Evolutionary conservation across 2,797 vertebrate genomes (phyloP).

Genomic region (Enteromius paludinosus): DNA sequence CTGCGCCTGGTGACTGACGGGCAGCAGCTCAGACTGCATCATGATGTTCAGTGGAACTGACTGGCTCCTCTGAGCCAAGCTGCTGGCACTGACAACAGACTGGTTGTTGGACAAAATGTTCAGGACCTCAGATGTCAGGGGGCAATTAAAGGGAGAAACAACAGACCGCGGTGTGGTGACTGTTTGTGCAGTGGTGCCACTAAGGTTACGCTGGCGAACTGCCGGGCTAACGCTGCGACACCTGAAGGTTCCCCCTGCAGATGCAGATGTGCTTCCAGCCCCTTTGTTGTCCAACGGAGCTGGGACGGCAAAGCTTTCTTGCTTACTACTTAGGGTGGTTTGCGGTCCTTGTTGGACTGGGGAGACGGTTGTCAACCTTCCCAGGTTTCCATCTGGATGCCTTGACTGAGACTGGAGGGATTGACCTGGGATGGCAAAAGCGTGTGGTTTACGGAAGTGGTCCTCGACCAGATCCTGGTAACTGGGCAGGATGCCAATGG

Average conservation of each 20-base stretch:
- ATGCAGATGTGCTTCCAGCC: constrained; percentile 76
- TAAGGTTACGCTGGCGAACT: constrained; percentile 94
- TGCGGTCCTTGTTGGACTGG: constrained; percentile 86
- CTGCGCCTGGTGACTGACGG: constrained; percentile 82
- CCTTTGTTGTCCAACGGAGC: constrained; percentile 94
- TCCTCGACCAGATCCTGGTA: constrained; percentile 97
- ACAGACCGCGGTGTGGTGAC: constrained; percentile 83
- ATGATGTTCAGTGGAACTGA: constrained; percentile 96
- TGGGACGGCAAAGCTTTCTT: constrained; percentile 97
- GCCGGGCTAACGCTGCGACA: constrained; percentile 97
- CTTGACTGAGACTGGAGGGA: constrained; percentile 89
- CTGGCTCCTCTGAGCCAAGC: constrained; percentile 94
- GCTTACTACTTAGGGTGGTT: constrained; percentile 81
- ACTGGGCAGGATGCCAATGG: constrained; percentile 89
- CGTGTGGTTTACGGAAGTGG: constrained; percentile 96
- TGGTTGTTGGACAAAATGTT: constrained; percentile 87
- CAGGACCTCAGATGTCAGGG: constrained; percentile 89
- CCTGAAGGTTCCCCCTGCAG: constrained; percentile 85
- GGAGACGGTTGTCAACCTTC: constrained; percentile 90
- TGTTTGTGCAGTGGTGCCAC: constrained; percentile 87
- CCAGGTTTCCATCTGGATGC: constrained; percentile 88
- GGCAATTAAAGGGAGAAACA: constrained; percentile 89
- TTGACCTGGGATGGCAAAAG: constrained; percentile 95
- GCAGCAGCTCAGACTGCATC: constrained; percentile 96
- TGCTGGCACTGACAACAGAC: constrained; percentile 85